Percentiles rank a stretch among this genome's conserved stretches.
Evolutionary conservation across 1,140 invertebrate genomes (phyloP).

Genomic region (Reticulitermes speratus): DNA sequence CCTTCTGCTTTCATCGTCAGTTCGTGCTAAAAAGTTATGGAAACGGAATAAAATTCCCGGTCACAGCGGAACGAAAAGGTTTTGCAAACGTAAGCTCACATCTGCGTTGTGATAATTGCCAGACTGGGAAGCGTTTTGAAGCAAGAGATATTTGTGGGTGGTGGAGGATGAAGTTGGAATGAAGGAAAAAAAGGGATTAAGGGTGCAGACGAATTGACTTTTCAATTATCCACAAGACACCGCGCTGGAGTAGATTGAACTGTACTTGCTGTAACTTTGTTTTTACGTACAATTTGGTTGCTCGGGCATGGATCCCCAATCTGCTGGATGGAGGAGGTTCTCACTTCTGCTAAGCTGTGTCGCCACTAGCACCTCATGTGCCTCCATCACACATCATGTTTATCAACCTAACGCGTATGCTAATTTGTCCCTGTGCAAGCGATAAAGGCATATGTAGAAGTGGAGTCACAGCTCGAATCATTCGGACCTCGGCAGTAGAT

Average conservation of each 20-base stretch:
- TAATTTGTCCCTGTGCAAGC: too few species aligned
- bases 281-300: neutral
- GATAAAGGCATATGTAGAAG: too few species aligned
- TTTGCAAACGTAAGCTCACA: conserved; percentile 11
- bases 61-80: neutral
- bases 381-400: neutral
- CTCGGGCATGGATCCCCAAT: neutral
- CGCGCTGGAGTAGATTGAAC: neutral
- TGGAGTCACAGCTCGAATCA: too few species aligned
- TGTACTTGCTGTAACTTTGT: neutral
- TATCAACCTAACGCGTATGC: neutral
- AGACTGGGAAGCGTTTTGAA: conserved; percentile 11
- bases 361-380: neutral
- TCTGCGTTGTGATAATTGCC: conserved; percentile 4
- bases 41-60: neutral
- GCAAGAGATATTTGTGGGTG: neutral
- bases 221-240: conserved; percentile 13
- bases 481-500: too few species aligned
- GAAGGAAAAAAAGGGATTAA: neutral
- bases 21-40: neutral
- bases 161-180: neutral
- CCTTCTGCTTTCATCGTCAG: neutral
- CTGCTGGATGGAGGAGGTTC: neutral
- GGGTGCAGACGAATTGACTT: neutral
- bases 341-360: neutral